phyloP scores from a whole-genome alignment of 2,797 vertebrate species.

The Sebastes vulpes region DNA sequence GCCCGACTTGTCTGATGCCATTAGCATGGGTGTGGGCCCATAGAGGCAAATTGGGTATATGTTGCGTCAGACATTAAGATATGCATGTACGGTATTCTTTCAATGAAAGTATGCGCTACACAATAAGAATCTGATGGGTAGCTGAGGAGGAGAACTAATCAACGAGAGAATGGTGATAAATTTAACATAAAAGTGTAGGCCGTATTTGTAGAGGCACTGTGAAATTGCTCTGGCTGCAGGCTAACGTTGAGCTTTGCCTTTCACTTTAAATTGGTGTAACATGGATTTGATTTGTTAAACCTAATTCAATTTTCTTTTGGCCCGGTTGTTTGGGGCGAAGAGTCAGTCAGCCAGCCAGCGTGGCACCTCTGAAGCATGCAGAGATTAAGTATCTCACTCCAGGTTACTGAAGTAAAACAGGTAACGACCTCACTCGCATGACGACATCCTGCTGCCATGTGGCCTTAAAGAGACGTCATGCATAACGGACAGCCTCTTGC shows the following conservation, averaged over 20 bases:
- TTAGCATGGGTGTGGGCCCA: slow-evolving; percentile 41
- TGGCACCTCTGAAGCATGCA: background rate
- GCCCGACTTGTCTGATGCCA: slow-evolving; percentile 13
- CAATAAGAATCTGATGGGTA: background rate
- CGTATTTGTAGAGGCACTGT: background rate
- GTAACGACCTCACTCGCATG: background rate
- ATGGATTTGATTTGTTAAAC: slow-evolving; percentile 14
- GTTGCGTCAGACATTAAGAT: slow-evolving; percentile 22
- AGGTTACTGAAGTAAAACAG: background rate
- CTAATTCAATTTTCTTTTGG: slow-evolving; percentile 1
- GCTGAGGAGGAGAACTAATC: background rate
- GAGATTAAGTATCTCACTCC: background rate
- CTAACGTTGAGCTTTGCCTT: background rate
- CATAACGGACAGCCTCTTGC: background rate
- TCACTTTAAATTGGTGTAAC: background rate
- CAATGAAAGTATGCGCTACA: background rate
- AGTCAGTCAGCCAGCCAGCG: background rate
- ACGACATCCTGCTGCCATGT: background rate
- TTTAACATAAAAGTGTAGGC: background rate
- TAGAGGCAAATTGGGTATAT: slow-evolving; percentile 1
- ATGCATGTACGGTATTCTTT: background rate
- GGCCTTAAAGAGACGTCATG: background rate
- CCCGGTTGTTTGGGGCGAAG: background rate
- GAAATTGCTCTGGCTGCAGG: background rate
- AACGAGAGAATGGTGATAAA: background rate